These are phyloP conservation scores for Lamellibrachia satsuma DNA, from an alignment of 2,888 invertebrate genomes.

Conservation along the genomic window DNA sequence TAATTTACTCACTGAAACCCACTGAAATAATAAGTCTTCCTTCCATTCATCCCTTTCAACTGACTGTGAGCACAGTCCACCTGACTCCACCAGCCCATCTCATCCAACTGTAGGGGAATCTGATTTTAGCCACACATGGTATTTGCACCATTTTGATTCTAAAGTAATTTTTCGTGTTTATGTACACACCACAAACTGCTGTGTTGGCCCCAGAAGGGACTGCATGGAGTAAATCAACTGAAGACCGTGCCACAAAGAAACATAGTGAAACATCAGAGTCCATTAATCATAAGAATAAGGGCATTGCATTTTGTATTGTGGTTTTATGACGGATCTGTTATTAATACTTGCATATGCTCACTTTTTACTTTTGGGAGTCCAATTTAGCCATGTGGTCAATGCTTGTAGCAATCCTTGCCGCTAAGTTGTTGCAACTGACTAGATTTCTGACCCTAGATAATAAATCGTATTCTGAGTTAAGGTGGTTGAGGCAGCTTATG, in stretches of 20 bases:
- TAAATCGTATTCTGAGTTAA: neutral
- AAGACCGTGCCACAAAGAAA: neutral
- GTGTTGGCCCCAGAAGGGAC: no score
- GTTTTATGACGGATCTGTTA: neutral
- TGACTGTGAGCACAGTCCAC: no score
- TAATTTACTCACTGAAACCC: no score
- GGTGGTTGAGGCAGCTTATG: neutral
- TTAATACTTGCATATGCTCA: conserved; percentile 5
- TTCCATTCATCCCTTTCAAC: no score
- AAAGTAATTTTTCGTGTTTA: no score
- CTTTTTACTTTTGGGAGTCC: neutral
- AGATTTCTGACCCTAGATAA: neutral
- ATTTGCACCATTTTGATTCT: no score
- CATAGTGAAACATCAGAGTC: neutral
- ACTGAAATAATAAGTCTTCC: no score
- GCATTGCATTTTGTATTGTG: neutral
- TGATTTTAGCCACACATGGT: no score
- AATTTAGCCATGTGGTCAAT: conserved; percentile 1
- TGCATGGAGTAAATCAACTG: no score
- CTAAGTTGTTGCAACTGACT: neutral
- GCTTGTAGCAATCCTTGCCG: neutral
- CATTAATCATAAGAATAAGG: neutral
- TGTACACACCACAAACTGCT: no score
- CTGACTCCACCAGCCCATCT: no score
- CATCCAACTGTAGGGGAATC: no score